Evolutionary conservation across 2,888 invertebrate species (phyloP).

Genomic region (Lasioglossum zephyrum): DNA sequence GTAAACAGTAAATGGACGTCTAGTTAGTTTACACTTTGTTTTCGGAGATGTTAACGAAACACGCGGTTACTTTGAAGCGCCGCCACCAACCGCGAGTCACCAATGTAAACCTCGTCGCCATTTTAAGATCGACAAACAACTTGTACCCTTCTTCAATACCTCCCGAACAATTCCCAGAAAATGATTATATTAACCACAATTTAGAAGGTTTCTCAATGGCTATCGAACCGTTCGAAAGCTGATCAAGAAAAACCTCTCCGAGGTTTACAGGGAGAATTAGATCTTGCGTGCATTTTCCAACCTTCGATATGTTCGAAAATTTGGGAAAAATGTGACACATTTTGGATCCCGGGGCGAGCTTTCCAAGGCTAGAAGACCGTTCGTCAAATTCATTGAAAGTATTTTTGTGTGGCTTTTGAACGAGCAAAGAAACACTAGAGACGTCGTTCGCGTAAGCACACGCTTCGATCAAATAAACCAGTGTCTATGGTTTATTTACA

Average conservation of each 20-base stretch:
- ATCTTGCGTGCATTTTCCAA: too few species aligned
- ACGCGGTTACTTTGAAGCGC: conserved; percentile 77
- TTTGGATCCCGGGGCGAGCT: too few species aligned
- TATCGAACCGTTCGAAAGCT: too few species aligned
- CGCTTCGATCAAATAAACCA: conserved; percentile 55
- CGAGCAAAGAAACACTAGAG: not conserved
- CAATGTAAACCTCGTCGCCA: conserved; percentile 62
- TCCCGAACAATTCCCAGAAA: not conserved
- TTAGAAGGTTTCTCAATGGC: too few species aligned
- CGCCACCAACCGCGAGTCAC: conserved; percentile 71
- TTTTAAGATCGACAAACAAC: not conserved
- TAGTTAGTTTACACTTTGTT: conserved; percentile 83
- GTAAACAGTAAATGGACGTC: conserved; percentile 79
- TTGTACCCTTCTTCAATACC: not conserved
- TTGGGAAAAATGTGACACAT: too few species aligned
- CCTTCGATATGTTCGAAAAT: too few species aligned
- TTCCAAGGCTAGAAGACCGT: too few species aligned
- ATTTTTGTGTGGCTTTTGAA: too few species aligned
- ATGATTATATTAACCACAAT: too few species aligned
- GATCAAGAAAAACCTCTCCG: too few species aligned
- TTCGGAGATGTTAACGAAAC: conserved; percentile 82
- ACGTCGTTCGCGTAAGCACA: conserved; percentile 24
- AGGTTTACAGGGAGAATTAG: too few species aligned
- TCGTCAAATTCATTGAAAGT: too few species aligned
- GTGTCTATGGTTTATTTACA: conserved; percentile 75